These are phyloP conservation scores for Lynx canadensis DNA, from an alignment of 2,113 vertebrate species.

Conservation along the genomic window DNA sequence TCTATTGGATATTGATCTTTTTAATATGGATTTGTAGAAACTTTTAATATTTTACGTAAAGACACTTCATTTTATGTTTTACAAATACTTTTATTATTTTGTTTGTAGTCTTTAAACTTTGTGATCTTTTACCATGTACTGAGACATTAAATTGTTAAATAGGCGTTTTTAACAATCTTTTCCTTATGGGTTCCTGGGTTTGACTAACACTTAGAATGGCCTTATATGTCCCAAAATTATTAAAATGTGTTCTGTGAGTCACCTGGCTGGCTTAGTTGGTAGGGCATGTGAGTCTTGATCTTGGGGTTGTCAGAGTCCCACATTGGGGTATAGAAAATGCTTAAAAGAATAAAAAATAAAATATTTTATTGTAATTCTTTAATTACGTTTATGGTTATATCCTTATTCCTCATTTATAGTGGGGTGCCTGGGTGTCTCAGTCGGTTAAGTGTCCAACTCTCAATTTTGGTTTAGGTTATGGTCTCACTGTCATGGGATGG, in stretches of 20 bases:
- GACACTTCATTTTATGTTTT: not conserved
- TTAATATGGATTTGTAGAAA: not conserved
- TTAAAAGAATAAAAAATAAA: not conserved
- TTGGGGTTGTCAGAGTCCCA: not conserved
- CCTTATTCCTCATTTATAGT: constrained; percentile 4
- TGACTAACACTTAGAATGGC: not conserved
- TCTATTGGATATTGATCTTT: not conserved
- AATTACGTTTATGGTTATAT: not conserved
- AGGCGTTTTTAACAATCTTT: not conserved
- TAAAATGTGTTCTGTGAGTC: not conserved
- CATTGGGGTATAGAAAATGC: not conserved
- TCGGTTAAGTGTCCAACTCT: too few species aligned
- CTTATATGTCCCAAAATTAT: not conserved
- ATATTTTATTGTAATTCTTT: not conserved
- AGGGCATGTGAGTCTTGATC: not conserved
- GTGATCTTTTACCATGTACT: not conserved
- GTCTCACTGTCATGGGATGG: too few species aligned
- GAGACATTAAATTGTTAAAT: not conserved
- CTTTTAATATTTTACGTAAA: not conserved
- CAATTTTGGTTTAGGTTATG: too few species aligned
- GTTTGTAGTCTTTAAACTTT: not conserved
- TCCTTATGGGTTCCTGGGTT: not conserved
- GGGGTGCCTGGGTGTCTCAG: too few species aligned
- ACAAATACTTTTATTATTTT: not conserved
- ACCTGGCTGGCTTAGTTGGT: not conserved